phyloP scores from a whole-genome alignment of 2,797 vertebrate species.

The Gorsachius magnificus region DNA sequence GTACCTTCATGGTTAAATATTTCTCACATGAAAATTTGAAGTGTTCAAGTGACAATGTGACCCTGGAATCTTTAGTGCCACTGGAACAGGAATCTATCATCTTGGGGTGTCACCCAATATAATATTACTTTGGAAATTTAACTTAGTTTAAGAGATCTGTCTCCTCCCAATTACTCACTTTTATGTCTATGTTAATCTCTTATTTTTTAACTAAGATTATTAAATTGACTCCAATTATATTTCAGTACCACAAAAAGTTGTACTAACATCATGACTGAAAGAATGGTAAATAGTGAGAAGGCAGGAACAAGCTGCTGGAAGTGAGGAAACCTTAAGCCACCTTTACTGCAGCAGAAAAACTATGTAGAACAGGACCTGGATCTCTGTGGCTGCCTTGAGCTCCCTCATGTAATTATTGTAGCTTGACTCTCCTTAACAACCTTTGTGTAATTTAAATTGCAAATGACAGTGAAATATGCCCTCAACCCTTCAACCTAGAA shows the following conservation, averaged over 20 bases:
- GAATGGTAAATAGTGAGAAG: background rate
- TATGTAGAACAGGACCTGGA: background rate
- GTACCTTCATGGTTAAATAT: background rate
- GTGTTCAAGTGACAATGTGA: background rate
- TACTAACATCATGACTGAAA: background rate
- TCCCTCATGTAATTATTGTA: background rate
- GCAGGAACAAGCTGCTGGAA: background rate
- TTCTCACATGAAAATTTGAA: background rate
- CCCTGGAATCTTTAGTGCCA: background rate
- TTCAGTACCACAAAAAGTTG: background rate
- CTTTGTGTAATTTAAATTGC: background rate
- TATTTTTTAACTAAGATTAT: background rate
- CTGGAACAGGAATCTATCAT: background rate
- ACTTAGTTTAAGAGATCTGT: background rate
- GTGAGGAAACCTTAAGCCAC: background rate
- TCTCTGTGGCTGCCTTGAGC: background rate
- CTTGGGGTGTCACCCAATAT: background rate
- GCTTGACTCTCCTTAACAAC: background rate
- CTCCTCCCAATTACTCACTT: background rate
- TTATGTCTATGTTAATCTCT: background rate
- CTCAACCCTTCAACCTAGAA: background rate
- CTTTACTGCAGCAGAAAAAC: background rate
- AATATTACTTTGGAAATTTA: background rate
- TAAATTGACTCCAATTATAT: background rate
- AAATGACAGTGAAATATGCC: background rate